phyloP scores from a whole-genome alignment of 2,888 invertebrate species.

The Tenthredo scrophulariae region DNA sequence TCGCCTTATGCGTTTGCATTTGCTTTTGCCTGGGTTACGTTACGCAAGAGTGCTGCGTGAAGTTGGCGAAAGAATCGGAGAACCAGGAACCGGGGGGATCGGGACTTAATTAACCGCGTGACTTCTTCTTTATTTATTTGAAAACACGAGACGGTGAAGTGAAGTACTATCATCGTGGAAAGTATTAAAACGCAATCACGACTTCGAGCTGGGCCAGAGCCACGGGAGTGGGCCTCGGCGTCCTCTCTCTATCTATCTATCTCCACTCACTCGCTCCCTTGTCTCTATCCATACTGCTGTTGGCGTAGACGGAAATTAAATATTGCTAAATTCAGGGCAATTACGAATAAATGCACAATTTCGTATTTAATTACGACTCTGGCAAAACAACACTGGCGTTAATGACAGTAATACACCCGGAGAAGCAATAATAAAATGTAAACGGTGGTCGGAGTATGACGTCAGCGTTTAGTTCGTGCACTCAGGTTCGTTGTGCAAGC shows the following conservation, averaged over 20 bases:
- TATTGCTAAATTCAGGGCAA: constrained; percentile 74
- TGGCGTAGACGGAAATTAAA: constrained; percentile 69
- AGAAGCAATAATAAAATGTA: constrained; percentile 71
- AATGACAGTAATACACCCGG: constrained; percentile 72
- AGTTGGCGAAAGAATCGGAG: constrained; percentile 34
- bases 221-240: constrained; percentile 22
- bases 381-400: constrained; percentile 67
- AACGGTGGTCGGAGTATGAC: constrained; percentile 60
- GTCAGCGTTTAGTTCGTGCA: constrained; percentile 59
- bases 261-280: constrained; percentile 17
- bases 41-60: constrained; percentile 32
- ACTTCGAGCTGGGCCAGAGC: constrained; percentile 46
- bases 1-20: background rate
- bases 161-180: constrained; percentile 65
- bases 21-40: background rate
- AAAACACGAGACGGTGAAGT: constrained; percentile 26
- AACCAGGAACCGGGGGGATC: constrained; percentile 36
- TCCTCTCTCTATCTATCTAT: background rate
- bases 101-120: constrained; percentile 45
- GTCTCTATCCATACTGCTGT: constrained; percentile 50
- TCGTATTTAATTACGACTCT: constrained; percentile 73
- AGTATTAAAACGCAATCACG: constrained; percentile 70
- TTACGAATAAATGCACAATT: constrained; percentile 71
- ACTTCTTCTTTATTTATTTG: constrained; percentile 48
- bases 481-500: constrained; percentile 58